Evolutionary conservation across 2,113 vertebrate genomes (phyloP), one percentile per base, ranked within the genome.

Genomic region (Nibea albiflora): DNA sequence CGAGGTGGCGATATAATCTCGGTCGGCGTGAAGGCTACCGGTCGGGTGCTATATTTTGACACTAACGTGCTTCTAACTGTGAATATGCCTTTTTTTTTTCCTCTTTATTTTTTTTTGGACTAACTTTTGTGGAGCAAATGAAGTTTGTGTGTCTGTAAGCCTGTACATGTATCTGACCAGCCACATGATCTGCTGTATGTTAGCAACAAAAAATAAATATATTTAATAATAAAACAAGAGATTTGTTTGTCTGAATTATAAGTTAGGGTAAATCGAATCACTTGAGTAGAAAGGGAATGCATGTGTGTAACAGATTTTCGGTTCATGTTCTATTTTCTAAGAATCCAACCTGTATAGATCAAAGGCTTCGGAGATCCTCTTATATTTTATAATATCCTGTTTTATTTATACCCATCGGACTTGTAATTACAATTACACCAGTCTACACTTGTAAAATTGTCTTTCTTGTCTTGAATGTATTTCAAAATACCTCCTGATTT

Each of bases 341-440:
- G 17, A 54, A 68, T 78, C 10, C 54, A 60, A 71, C 83, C 81
- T 90, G 79, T 92, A 86, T 75, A 91, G 58, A 77, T 66, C 49
- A 64, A 85, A 70, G 11, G 19, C 49, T 92, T 94, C 89, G 73
- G 70, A 86, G 79, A 87, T 76, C 62, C 46, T 69, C 65, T 65
- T 69, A 71, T 84, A 85, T 95, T 93, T 87, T 91, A 75, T 92
- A 74, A 70, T 60, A 76, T 84, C 31, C 46, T 74, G 60, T 67
- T 84, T 91, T 70, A 82, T 93, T 92, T 92, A 65, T 90, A 89
- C 44, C 53, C 58, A 57, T 52, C 68, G 22, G 31, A 84, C 11
- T 61, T 70, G 47, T 58, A 57, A 11, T 35, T 12, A 57, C 24
- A 20, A 52, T 81, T 42, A 66, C 26, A 78, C 17, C 70, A 47